A percentile compares a stretch with the other conserved stretches of the same genome.
phyloP scores from a whole-genome alignment of 2,113 vertebrate genomes.

The Archilochus colubris region DNA sequence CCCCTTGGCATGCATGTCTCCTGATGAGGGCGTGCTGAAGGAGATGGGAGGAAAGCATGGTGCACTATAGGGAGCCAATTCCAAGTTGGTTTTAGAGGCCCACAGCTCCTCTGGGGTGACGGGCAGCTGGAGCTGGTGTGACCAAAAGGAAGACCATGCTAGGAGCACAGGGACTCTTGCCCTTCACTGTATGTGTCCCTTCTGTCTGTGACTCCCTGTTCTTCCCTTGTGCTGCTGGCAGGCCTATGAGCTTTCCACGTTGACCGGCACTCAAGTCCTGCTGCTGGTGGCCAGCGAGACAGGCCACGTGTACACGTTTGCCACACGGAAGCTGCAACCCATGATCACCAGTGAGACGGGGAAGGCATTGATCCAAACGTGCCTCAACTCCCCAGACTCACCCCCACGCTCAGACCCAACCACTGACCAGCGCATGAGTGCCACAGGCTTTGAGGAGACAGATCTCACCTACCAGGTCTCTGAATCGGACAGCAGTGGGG shows the following conservation, averaged over 20 bases:
- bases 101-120: not conserved
- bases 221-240: conserved; percentile 37
- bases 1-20: not conserved
- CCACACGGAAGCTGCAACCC: conserved; percentile 96
- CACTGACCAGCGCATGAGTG: conserved; percentile 98
- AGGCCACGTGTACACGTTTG: conserved; percentile 97
- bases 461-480: conserved; percentile 99
- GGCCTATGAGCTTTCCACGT: conserved; percentile 97
- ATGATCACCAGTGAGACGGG: conserved; percentile 99
- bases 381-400: conserved; percentile 98
- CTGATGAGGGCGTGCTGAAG: not conserved
- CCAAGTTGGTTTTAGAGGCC: not conserved
- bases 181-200: not conserved
- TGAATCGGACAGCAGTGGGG: conserved; percentile 96
- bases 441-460: conserved; percentile 97
- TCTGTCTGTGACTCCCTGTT: not conserved
- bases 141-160: not conserved
- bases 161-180: fast-evolving
- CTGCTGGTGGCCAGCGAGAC: conserved; percentile 98
- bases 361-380: conserved; percentile 98
- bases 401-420: conserved; percentile 95
- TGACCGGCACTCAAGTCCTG: conserved; percentile 97
- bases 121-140: not conserved
- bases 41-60: not conserved
- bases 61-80: not conserved